Evolutionary conservation across 2,797 vertebrate genomes (phyloP), one percentile per base, ranked within the genome.

Genomic region (Eidolon dupreanum): DNA sequence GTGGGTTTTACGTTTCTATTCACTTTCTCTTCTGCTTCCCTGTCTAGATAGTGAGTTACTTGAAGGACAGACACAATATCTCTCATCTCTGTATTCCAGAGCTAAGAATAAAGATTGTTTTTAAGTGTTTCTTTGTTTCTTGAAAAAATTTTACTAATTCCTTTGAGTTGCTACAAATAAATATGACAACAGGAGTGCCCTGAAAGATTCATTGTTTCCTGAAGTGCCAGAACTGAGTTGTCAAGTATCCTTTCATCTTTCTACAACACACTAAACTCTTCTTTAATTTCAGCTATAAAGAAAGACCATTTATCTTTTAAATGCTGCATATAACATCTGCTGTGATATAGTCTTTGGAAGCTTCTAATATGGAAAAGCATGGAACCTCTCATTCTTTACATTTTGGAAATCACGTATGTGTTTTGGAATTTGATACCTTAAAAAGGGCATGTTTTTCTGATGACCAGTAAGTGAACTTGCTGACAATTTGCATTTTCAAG

Each of bases 261-360:
- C 73, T 38, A 70, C 57, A 78, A 66, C 17, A 51, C 17, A 81
- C 38, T 75, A 98, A 95, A 81, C 75, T 93, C 94, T 87, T 86
- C 82, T 3, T 5, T 90, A 94, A 83, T 49, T 1, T 41, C 51
- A 73, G 88, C 63, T 49, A 11, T 20, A 81, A 88, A 84, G 0
- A 0, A 90, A 36, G 12, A 13, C 5, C 90, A 93, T 88, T 89
- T 79, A 59, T 88, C 1, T 66, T 55, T 57, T 16, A 24, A 81
- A 51, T 90, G 74, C 43, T 75, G 93, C 88, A 98, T 94, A 96
- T 73, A 97, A 86, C 97, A 89, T 43, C 38, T 79, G 82, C 61
- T 96, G 41, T 68, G 65, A 88, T 96, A 22, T 79, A 94, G 74
- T 88, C 71, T 93, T 68, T 33, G 22, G 83, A 91, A 81, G 24